These are phyloP conservation scores for Myotis yumanensis DNA, from an alignment of 2,113 vertebrate genomes.

Conservation along the genomic window DNA sequence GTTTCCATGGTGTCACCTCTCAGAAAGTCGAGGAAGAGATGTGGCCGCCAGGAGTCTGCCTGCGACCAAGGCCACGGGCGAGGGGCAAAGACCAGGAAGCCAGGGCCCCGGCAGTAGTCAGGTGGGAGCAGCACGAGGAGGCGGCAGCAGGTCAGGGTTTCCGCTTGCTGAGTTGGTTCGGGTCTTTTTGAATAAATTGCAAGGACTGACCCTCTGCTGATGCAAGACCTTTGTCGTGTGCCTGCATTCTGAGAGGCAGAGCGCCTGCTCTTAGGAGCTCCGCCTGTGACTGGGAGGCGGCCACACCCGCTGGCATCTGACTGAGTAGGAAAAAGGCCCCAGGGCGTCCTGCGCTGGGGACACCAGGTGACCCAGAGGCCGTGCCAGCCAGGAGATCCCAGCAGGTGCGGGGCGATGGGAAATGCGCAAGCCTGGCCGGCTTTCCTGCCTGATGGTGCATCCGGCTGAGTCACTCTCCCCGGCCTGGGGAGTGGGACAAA, in stretches of 20 bases:
- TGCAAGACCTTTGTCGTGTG: background rate
- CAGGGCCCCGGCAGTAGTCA: background rate
- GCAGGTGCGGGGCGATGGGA: slow-evolving; percentile 58
- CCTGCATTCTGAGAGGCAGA: background rate
- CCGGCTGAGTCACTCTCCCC: slow-evolving; percentile 36
- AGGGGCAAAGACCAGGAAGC: background rate
- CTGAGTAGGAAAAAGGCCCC: slow-evolving; percentile 73
- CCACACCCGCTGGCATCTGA: slow-evolving; percentile 66
- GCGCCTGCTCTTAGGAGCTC: background rate
- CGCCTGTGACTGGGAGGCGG: background rate
- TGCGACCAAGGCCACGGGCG: no score
- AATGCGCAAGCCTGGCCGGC: background rate
- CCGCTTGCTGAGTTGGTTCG: background rate
- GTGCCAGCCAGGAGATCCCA: slow-evolving; percentile 59
- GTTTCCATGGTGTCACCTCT: background rate
- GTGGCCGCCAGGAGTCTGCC: background rate
- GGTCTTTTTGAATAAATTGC: background rate
- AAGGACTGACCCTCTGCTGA: background rate
- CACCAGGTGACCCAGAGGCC: slow-evolving; percentile 56
- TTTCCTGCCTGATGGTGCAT: background rate
- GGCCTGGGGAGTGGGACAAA: background rate
- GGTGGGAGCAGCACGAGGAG: accelerated
- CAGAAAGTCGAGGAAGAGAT: background rate
- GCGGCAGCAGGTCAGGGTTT: background rate
- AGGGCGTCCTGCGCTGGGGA: slow-evolving; percentile 66